These are phyloP conservation scores for Zoanthus gigantus DNA, from an alignment of 92 coral and sea anemone species.

Conservation along the genomic window DNA sequence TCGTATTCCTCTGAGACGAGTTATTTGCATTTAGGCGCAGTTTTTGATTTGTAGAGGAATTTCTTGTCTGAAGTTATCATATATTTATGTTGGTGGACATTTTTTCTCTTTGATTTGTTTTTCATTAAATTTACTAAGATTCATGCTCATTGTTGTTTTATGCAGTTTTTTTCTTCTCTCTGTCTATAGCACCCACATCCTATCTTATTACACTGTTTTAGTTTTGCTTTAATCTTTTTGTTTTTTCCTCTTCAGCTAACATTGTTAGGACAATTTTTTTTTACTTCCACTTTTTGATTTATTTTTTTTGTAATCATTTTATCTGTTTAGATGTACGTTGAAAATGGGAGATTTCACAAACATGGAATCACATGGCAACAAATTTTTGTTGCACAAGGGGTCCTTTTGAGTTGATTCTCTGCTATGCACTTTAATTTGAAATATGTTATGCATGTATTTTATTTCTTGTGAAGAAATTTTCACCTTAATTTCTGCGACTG, in stretches of 20 bases:
- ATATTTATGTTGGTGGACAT: conserved; percentile 54
- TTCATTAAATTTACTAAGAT: conserved; percentile 89
- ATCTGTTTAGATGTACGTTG: conserved; percentile 34
- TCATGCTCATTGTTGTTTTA: conserved; percentile 68
- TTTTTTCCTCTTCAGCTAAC: background rate
- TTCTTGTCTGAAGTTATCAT: conserved; percentile 42
- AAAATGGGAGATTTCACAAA: background rate
- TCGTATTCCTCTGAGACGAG: conserved; percentile 69
- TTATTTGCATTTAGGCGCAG: conserved; percentile 72
- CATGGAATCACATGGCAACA: conserved; percentile 9
- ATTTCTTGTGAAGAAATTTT: conserved; percentile 28
- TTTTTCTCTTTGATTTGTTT: conserved; percentile 67
- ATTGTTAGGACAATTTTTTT: conserved; percentile 2
- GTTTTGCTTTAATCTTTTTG: conserved; percentile 38
- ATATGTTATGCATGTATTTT: background rate
- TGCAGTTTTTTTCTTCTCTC: conserved; percentile 60
- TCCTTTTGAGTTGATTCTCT: background rate
- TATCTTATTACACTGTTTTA: conserved; percentile 28
- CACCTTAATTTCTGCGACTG: conserved; percentile 39
- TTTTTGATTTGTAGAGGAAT: conserved; percentile 76
- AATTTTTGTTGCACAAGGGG: conserved; percentile 30
- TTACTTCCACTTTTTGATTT: background rate
- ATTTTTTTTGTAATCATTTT: conserved; percentile 20
- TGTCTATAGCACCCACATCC: conserved; percentile 34
- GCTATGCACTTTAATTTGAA: conserved; percentile 12